phyloP scores from a whole-genome alignment of 2,113 vertebrate genomes.

The Lamprotornis superbus region DNA sequence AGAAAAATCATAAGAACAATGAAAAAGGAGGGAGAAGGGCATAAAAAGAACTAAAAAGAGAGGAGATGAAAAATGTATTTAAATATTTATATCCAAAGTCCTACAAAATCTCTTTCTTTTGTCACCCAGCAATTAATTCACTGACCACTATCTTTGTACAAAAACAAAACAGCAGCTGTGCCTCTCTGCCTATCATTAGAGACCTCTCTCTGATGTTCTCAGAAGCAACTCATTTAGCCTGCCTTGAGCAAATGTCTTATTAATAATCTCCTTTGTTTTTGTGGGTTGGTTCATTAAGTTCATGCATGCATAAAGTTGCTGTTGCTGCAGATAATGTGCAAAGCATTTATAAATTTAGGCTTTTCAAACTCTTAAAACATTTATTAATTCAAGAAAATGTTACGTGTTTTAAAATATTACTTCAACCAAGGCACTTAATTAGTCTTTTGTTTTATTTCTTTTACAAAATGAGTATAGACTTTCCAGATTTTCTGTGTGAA shows the following conservation, averaged over 20 bases:
- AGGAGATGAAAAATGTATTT: not conserved
- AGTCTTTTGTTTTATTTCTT: not conserved
- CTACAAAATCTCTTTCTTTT: not conserved
- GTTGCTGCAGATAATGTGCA: slow-evolving; percentile 34
- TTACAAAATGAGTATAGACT: not conserved
- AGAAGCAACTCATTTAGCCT: slow-evolving; percentile 18
- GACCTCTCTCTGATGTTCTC: not conserved
- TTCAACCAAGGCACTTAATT: not conserved
- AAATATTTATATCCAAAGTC: not conserved
- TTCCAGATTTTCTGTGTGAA: not conserved
- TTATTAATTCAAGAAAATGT: slow-evolving; percentile 8
- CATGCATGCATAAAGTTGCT: slow-evolving; percentile 36
- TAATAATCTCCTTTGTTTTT: slow-evolving; percentile 51
- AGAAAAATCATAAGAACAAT: not conserved
- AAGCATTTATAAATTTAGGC: not conserved
- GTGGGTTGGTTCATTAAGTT: slow-evolving; percentile 44
- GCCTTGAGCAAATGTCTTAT: slow-evolving; percentile 35
- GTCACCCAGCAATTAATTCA: not conserved
- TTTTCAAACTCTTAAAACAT: slow-evolving; percentile 1
- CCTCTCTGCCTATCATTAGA: not conserved
- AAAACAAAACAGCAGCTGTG: not conserved
- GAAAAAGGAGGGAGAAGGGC: not conserved
- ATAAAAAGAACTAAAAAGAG: not conserved
- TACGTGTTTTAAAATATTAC: not conserved
- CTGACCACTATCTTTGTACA: not conserved